Evolutionary conservation across 2,797 vertebrate genomes (phyloP).

Genomic region (Harpagifer antarcticus): DNA sequence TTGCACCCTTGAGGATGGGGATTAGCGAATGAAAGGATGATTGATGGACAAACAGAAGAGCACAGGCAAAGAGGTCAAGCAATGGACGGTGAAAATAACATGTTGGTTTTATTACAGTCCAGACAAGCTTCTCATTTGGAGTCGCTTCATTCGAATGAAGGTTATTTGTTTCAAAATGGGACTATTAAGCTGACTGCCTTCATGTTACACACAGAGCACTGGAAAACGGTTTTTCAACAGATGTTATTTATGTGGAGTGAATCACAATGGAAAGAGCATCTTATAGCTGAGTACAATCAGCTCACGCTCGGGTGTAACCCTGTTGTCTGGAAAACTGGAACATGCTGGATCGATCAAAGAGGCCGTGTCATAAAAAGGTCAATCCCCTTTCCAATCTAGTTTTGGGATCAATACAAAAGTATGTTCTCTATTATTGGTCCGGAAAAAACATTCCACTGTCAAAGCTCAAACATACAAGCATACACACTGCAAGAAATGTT

Average conservation of each 20-base stretch:
- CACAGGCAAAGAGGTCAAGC: conserved; percentile 40
- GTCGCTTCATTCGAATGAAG: conserved; percentile 36
- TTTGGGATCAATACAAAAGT: conserved; percentile 77
- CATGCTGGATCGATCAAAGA: conserved; percentile 72
- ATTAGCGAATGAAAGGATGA: conserved; percentile 10
- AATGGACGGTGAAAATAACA: conserved; percentile 35
- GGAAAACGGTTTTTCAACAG: conserved; percentile 76
- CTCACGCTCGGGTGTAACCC: conserved; percentile 68
- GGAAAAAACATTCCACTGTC: conserved; percentile 21
- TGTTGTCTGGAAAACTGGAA: conserved; percentile 76
- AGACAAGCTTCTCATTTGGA: conserved; percentile 48
- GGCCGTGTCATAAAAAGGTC: conserved; percentile 73
- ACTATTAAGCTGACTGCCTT: conserved; percentile 56
- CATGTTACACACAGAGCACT: conserved; percentile 66
- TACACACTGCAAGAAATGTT: conserved; percentile 14
- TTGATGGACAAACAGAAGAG: conserved; percentile 25
- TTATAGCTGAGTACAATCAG: conserved; percentile 72
- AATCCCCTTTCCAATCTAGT: conserved; percentile 61
- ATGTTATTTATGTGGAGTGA: conserved; percentile 75
- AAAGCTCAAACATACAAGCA: conserved; percentile 31
- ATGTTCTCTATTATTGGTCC: conserved; percentile 72
- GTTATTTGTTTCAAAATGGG: conserved; percentile 55
- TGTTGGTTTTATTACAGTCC: conserved; percentile 55
- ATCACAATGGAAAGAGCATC: conserved; percentile 72
- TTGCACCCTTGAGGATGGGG: conserved; percentile 85